Conservation (phyloP, 2,113 vertebrate genomes). For the Psilopsiagon aurifrons region DNA sequence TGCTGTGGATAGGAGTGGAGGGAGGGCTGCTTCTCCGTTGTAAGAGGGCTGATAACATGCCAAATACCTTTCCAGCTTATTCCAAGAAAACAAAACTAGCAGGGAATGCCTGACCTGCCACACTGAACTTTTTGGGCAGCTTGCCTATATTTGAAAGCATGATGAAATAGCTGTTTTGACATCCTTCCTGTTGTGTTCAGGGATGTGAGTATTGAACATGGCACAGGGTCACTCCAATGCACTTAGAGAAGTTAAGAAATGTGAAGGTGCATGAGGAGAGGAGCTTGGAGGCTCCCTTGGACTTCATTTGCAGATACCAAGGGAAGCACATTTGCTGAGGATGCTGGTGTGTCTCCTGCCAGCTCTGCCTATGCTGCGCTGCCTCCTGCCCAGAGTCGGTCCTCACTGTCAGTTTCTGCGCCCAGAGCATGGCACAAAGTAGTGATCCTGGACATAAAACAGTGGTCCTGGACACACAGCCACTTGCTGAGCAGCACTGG, state of each 20-base stretch:
- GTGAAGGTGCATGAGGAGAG: not conserved
- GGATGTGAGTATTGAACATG: rapidly evolving
- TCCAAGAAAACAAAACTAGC: not conserved
- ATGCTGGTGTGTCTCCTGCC: not conserved
- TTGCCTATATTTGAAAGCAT: not conserved
- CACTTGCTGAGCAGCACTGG: rapidly evolving
- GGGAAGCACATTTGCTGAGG: not conserved
- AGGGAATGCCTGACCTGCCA: not conserved
- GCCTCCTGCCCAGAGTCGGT: not conserved
- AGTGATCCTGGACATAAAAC: not conserved
- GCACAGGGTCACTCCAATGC: rapidly evolving
- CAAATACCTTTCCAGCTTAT: not conserved
- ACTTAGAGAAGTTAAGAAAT: rapidly evolving
- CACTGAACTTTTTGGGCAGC: rapidly evolving
- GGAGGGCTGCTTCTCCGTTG: not conserved
- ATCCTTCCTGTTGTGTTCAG: not conserved
- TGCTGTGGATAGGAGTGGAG: rapidly evolving
- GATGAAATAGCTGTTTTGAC: not conserved
- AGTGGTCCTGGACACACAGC: not conserved
- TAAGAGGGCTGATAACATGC: rapidly evolving
- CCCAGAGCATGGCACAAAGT: not conserved
- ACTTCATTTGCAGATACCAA: not conserved
- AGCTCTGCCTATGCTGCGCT: not conserved
- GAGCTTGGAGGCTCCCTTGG: rapidly evolving
- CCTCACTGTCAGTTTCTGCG: not conserved